These are phyloP conservation scores for Lepilemur septentrionalis DNA, from an alignment of 2,797 vertebrate genomes.

Conservation along the genomic window DNA sequence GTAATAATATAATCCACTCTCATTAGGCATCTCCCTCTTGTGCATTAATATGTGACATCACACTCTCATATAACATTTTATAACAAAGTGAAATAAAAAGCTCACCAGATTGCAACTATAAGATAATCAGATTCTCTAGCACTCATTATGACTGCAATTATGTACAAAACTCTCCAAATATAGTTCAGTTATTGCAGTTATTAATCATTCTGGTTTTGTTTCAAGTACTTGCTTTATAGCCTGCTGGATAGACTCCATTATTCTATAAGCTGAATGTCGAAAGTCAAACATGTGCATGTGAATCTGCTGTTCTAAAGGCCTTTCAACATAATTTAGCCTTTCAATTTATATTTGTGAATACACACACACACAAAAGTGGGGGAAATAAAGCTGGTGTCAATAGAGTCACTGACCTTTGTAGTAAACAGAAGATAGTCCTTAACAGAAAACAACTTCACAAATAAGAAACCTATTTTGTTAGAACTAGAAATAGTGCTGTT, in stretches of 20 bases:
- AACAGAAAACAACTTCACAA: conserved; percentile 76
- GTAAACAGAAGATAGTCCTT: conserved; percentile 76
- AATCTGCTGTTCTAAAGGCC: conserved; percentile 67
- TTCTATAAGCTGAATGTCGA: conserved; percentile 66
- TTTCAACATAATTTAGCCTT: conserved; percentile 75
- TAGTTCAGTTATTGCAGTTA: conserved; percentile 74
- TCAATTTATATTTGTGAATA: conserved; percentile 73
- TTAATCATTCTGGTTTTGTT: conserved; percentile 81
- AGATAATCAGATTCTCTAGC: conserved; percentile 71
- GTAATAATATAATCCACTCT: conserved; percentile 26
- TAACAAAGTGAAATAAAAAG: conserved; percentile 49
- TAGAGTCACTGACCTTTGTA: conserved; percentile 76
- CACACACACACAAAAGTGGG: conserved; percentile 33
- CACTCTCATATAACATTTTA: conserved; percentile 35
- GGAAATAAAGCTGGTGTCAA: conserved; percentile 59
- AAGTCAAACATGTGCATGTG: conserved; percentile 69
- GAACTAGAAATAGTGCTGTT: conserved; percentile 54
- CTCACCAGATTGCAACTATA: conserved; percentile 67
- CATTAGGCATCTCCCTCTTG: neutral
- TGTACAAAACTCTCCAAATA: conserved; percentile 76
- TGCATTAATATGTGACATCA: conserved; percentile 52
- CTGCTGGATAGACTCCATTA: conserved; percentile 69
- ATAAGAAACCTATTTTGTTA: conserved; percentile 66
- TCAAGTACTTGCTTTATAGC: conserved; percentile 71
- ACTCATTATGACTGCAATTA: conserved; percentile 69